Percentiles rank a stretch among this genome's conserved stretches.
Evolutionary conservation across 2,113 vertebrate genomes (phyloP).

Genomic region (Chitala chitala): DNA sequence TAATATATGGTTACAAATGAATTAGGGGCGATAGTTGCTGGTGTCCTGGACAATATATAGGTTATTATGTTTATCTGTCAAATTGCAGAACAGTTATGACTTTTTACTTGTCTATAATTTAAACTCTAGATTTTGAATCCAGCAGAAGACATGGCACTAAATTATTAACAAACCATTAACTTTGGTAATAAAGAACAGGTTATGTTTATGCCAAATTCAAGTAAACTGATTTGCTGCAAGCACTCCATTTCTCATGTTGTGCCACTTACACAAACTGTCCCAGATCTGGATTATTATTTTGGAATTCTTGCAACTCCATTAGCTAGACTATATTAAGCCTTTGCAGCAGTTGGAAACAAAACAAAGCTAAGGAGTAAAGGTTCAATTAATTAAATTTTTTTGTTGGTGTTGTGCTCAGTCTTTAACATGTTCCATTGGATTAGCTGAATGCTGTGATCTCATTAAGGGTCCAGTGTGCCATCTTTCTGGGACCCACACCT

Average conservation of each 20-base stretch:
- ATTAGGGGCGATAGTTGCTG: neutral
- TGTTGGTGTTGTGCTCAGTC: neutral
- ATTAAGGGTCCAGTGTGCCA: neutral
- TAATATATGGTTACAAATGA: neutral
- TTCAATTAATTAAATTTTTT: too few relatives aligned
- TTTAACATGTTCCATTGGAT: neutral
- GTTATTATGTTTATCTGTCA: neutral
- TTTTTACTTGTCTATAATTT: neutral
- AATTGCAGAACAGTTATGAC: neutral
- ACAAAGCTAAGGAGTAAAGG: neutral
- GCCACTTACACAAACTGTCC: neutral
- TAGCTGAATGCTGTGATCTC: neutral
- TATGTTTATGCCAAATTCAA: conserved; percentile 10
- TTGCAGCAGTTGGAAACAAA: neutral
- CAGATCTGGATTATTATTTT: neutral
- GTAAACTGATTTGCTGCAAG: neutral
- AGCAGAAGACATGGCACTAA: conserved; percentile 1
- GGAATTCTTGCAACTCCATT: neutral
- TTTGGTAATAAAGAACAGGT: neutral
- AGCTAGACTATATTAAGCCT: neutral
- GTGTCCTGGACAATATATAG: neutral
- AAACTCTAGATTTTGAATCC: neutral
- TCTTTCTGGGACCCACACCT: conserved; percentile 24
- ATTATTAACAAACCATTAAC: conserved; percentile 5
- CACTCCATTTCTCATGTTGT: neutral